Base-by-base conservation (phyloP, 2,113 vertebrate species). In the Promerops cafer region DNA sequence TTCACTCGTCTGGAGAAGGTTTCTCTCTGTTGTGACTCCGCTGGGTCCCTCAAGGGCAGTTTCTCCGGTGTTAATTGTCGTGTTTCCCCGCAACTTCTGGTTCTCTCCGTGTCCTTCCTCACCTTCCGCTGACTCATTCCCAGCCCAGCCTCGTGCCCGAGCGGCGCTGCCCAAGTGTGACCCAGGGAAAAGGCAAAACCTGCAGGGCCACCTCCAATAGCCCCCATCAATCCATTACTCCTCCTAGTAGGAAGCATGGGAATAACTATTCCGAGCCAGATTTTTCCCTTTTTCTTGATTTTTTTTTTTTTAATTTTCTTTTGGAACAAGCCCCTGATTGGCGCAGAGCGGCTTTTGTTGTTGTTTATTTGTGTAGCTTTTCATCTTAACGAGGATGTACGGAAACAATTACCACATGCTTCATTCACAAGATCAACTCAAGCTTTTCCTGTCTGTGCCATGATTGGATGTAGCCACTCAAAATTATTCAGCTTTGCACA, bases 361-460 rank as follows among this genome's bases (percentile, higher is more conserved):
- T 96, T 97, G 93, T 97, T 96, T 97, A 96, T 96, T 96, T 97
- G 93, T 93, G 90, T 92, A 95, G 94, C 93, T 96, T 95, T 95
- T 97, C 96, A 97, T 97, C 96, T 95, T 87, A 94, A 96, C 10
- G 80, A 96, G 96, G 94, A 90, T 93, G 94, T 93, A 96, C 83
- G 93, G 96, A 97, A 97, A 96, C 96, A 97, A 96, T 97, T 97
- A 96, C 96, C 90, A 68, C 94, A 97, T 89, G 96, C 85, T 94
- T 95, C 96, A 96, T 95, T 96, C 96, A 93, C 96, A 96, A 94
- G 78, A 96, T 95, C 96, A 87, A 49, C 90, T 87, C 83, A 39
- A 79, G 93, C 93, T 84, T 95, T 96, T 96, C 96, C 96, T 96
- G 90, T 84, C 85, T 75, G 76, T 26, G 49, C 16, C 8, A 52